phyloP scores from a whole-genome alignment of 2,113 vertebrate species.

The Corydoras sp. region DNA sequence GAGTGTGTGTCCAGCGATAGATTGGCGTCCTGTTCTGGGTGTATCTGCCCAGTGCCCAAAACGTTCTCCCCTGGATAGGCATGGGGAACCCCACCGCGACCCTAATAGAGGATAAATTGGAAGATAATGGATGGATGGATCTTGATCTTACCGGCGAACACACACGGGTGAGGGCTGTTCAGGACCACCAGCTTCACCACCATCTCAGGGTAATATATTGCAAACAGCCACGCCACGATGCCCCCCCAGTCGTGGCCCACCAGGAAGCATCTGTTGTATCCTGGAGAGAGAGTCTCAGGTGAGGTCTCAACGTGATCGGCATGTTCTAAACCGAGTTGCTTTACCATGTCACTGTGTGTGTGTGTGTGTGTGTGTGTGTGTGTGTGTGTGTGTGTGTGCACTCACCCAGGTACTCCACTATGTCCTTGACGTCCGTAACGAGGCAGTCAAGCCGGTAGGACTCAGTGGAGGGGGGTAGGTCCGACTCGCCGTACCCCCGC shows the following conservation, averaged over 20 bases:
- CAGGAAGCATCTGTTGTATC: slow-evolving; percentile 92
- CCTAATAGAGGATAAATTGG: no score
- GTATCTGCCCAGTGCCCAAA: no score
- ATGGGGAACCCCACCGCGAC: no score
- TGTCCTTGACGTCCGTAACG: slow-evolving; percentile 90
- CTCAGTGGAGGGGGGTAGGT: slow-evolving; percentile 78
- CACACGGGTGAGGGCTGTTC: slow-evolving; percentile 92
- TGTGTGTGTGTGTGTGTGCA: not conserved
- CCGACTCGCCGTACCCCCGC: slow-evolving; percentile 93
- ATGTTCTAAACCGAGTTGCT: not conserved
- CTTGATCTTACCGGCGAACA: slow-evolving; percentile 76
- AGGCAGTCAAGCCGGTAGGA: slow-evolving; percentile 84
- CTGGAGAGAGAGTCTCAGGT: slow-evolving; percentile 58
- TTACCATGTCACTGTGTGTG: not conserved
- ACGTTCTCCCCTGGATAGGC: no score
- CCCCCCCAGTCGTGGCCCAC: slow-evolving; percentile 97
- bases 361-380: not conserved
- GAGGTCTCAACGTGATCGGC: not conserved
- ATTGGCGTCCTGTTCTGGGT: no score
- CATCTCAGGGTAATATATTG: slow-evolving; percentile 95
- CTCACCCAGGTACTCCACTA: slow-evolving; percentile 92
- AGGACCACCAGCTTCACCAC: slow-evolving; percentile 91
- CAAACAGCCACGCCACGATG: slow-evolving; percentile 90
- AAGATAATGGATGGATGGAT: no score
- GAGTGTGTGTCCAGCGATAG: no score